Evolutionary conservation across 2,888 invertebrate genomes (phyloP), one percentile per base, ranked within the genome.

Genomic region (Clivina fossor): DNA sequence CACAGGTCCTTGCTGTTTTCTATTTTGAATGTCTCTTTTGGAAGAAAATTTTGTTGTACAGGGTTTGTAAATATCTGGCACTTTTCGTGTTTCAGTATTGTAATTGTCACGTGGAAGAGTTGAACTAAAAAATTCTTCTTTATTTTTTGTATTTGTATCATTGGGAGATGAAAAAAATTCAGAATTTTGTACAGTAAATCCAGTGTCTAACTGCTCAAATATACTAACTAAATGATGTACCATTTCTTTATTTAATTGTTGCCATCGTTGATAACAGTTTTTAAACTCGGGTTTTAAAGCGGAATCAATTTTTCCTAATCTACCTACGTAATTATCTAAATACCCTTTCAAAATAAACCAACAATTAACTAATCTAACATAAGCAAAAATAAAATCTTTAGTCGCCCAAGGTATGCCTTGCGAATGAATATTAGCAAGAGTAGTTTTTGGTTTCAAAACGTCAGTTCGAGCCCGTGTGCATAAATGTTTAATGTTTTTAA

Each of bases 361-460:
- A 24, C 86, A 85, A 64, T 85, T 86, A 49, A 85, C 78, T 59
- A 86, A 80, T 61, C 86, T 78, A 2, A 85, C 85, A 67, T 85
- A 86, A 0, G 85, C 85, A 66, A 86, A 86, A 66, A 86, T 86
- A 64, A 86, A 86, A 66, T 86, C 86, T 67, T 86, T 86, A 1
- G 86, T 85, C 1, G 85, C 86, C 86, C 86, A 86, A 0, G 85
- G 85, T 60, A 86, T 82, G 0, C 86, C 86, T 68, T 86, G 86
- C 0, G 86, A 86, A 66, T 86, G 86, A 15, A 86, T 78, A 65
- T 86, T 86, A 4, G 86, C 82, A 19, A 85, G 78, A 7, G 86
- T 86, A 30, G 84, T 83, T 63, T 85, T 83, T 0, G 85, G 84
- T 64, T 85, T 85, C 61, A 84, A 77, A 7, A 86, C 81, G 69